These are phyloP conservation scores for Thymallus thymallus DNA, from an alignment of 2,113 vertebrate species.

Conservation along the genomic window DNA sequence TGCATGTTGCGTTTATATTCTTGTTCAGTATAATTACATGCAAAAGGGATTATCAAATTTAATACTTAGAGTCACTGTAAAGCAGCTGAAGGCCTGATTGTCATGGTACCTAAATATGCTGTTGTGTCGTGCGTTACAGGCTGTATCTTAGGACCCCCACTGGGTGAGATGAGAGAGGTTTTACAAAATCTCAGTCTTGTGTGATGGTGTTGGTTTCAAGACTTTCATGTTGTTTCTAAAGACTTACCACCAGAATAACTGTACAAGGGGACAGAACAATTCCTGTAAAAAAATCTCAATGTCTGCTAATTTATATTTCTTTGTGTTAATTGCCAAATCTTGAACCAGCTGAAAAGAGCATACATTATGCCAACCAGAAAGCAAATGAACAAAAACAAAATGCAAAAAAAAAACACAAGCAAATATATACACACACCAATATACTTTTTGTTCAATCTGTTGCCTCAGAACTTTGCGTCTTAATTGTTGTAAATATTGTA, in stretches of 20 bases:
- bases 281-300: constrained; percentile 7
- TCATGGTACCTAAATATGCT: no score
- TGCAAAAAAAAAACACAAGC: constrained; percentile 30
- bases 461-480: constrained; percentile 70
- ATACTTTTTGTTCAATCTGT: constrained; percentile 58
- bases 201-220: constrained; percentile 1
- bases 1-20: no score
- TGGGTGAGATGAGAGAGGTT: no score
- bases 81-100: no score
- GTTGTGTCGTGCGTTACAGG: no score
- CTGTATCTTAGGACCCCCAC: no score
- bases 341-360: constrained; percentile 13
- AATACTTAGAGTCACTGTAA: no score
- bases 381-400: constrained; percentile 25
- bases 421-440: constrained; percentile 29
- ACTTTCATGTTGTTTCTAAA: constrained; percentile 14
- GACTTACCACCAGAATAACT: not conserved
- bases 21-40: no score
- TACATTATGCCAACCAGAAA: constrained; percentile 24
- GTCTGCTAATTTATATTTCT: not conserved
- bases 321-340: constrained; percentile 26
- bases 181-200: constrained; percentile 5
- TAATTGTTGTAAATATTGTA: constrained; percentile 92
- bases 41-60: no score
- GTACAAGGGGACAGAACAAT: not conserved